Evolutionary conservation across 2,888 invertebrate genomes (phyloP).

Genomic region (Tetramorium bicarinatum): DNA sequence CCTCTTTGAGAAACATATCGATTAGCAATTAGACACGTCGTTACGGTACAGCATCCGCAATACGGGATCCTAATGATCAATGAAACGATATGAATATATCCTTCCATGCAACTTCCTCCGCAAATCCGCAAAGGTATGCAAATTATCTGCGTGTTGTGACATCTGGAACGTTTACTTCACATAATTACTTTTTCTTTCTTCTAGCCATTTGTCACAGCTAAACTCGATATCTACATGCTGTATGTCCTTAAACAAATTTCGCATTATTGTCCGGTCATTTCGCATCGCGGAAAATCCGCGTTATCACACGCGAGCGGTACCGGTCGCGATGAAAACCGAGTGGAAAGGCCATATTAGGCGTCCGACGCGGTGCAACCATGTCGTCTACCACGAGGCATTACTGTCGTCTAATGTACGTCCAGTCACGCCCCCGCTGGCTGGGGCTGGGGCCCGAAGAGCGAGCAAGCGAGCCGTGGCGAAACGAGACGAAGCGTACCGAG

Average conservation of each 20-base stretch:
- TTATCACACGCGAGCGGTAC: not conserved
- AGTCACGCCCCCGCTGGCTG: constrained; percentile 74
- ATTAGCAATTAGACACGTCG: constrained; percentile 53
- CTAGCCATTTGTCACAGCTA: not conserved
- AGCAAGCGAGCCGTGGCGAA: constrained; percentile 65
- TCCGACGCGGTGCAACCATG: constrained; percentile 25
- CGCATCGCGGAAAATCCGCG: not conserved
- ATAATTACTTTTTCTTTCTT: not conserved
- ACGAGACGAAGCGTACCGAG: constrained; percentile 71
- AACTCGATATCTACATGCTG: not conserved
- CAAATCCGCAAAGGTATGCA: not conserved
- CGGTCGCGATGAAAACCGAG: constrained; percentile 12
- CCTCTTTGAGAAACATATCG: constrained; percentile 22
- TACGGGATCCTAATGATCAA: constrained; percentile 20
- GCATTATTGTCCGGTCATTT: not conserved
- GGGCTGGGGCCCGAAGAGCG: constrained; percentile 41
- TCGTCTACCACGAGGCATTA: constrained; percentile 62
- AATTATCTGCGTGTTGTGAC: not conserved
- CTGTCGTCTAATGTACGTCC: constrained; percentile 69
- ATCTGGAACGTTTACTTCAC: not conserved
- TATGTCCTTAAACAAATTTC: not conserved
- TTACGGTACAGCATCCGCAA: constrained; percentile 48
- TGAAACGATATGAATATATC: constrained; percentile 7
- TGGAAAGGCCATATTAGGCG: constrained; percentile 56
- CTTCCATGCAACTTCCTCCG: not conserved